Evolutionary conservation across 2,113 vertebrate genomes (phyloP), one percentile per base, ranked within the genome.

Genomic region (Melanerpes aurifrons): DNA sequence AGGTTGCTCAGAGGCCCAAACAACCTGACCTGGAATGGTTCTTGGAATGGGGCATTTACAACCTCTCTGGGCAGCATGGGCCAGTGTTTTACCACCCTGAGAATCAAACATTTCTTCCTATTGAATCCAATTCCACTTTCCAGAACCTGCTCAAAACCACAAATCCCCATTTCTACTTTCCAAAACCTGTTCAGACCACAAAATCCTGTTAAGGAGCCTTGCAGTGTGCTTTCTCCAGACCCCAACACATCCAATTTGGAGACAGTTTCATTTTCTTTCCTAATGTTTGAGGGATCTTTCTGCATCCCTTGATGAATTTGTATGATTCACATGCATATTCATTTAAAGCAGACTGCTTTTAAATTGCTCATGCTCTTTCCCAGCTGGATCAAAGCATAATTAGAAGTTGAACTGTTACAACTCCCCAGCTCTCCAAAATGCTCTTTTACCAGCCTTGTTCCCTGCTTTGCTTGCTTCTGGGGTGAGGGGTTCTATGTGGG

Each of bases 321-420:
- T 21, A 15, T 17, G 21, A 2, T 48, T 79, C 67, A 5, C 58
- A 1, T 4, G 20, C 9, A 1, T 4, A 5, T 1, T 69, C 37
- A 29, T 82, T 62, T 32, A 29, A 15, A 40, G 48, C 83, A 15
- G 31, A 57, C 45, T 9, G 48, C n/a, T 77, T 73, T 43, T 0
- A 1, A 73, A 35, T 73, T n/a, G 29, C 47, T 1, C 28, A 12
- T 18, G 14, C 56, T 81, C 22, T 35, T 67, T 67, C 90, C 70
- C 70, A 54, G 64, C 59, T 76, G 6, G 21, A 16, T 48, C 19
- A 8, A 48, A 58, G 77, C 43, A 37, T 58, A 90, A 94, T 92
- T 92, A 62, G 73, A 26, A 17, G 13, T 25, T 50, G 21, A 20
- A 43, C 15, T 14, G 1, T 21, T 71, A 35, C 21, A 31, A 2